These are phyloP conservation scores for Scaptomyza tumidula DNA, from an alignment of 2,888 invertebrate species.

Conservation along the genomic window DNA sequence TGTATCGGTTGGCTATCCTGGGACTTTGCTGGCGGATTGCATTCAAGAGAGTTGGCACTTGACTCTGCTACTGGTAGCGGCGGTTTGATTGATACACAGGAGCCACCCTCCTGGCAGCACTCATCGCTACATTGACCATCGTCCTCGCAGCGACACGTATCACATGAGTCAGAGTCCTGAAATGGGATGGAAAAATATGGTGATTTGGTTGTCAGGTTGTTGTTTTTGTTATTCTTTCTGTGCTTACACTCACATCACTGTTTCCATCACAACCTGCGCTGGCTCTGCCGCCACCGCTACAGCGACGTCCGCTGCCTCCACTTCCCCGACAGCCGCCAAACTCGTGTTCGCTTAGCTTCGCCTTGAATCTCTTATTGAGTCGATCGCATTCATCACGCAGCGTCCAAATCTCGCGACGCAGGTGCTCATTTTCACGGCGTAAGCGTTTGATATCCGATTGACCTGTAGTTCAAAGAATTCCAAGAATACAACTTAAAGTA, in stretches of 20 bases:
- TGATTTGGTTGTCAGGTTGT: neutral
- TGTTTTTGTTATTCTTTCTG: neutral
- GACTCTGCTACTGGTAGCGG: constrained; percentile 48
- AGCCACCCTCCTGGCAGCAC: constrained; percentile 75
- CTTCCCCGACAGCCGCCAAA: constrained; percentile 71
- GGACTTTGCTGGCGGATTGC: constrained; percentile 14
- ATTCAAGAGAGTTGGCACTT: constrained; percentile 28
- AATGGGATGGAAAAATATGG: neutral
- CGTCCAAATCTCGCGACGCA: constrained; percentile 94
- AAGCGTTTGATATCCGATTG: constrained; percentile 95
- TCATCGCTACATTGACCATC: constrained; percentile 76
- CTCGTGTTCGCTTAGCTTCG: constrained; percentile 82
- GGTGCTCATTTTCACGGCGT: constrained; percentile 93
- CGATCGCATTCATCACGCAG: constrained; percentile 95
- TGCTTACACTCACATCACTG: constrained; percentile 78
- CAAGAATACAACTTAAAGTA: neutral
- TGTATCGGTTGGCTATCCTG: constrained; percentile 52
- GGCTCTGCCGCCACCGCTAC: constrained; percentile 67
- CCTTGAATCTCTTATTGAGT: constrained; percentile 91
- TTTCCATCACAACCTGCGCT: constrained; percentile 78
- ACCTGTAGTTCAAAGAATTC: constrained; percentile 85
- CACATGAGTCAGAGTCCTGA: constrained; percentile 84
- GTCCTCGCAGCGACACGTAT: constrained; percentile 80
- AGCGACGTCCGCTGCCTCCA: constrained; percentile 70
- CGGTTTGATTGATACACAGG: constrained; percentile 68